Evolutionary conservation across 2,797 vertebrate species (phyloP), one percentile per base, ranked within the genome.

Genomic region (Pipistrellus kuhlii): DNA sequence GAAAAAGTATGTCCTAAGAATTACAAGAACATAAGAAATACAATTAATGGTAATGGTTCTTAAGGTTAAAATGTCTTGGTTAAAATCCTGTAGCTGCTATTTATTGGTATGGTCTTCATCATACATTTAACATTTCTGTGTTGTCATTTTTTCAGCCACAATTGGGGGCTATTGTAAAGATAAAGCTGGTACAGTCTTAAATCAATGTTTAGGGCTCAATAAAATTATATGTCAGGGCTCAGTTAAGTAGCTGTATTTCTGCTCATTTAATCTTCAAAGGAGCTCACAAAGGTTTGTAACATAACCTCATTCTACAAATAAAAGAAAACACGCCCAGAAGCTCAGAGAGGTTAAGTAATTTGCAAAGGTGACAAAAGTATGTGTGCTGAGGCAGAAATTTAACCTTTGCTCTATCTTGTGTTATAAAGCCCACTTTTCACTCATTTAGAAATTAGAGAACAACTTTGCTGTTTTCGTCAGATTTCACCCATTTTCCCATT

Each of bases 161-260:
- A 90, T 92, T 41, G 75, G 59, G 17, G 38, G 66, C 85, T 95
- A 89, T 13, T 83, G 55, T 92, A 9, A 84, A 75, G 75, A 94
- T 38, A 95, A 94, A 88, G 30, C 12, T 46, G 59, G 21, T 27
- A 81, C 4, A 80, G 38, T 73, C 35, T 88, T 91, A 72, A 25
- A 68, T 32, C 35, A 76, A 93, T 91, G 41, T 44, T 83, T 85
- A 83, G 3, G 66, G 30, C 3, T 68, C 55, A 86, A 64, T 82
- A 84, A 85, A 85, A 73, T 85, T 85, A 85, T 32, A 73, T 44
- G 32, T 73, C 62, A 85, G 69, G 62, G 53, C 21, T 93, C 66
- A 83, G 44, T 80, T 71, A 94, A 82, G 55, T 27, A 96, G 71
- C 13, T 27, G 17, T 76, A 96, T 86, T 88, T 90, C 57, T 80